phyloP scores from a whole-genome alignment of 2,888 invertebrate species.

The Tolmerus cingulatus region DNA sequence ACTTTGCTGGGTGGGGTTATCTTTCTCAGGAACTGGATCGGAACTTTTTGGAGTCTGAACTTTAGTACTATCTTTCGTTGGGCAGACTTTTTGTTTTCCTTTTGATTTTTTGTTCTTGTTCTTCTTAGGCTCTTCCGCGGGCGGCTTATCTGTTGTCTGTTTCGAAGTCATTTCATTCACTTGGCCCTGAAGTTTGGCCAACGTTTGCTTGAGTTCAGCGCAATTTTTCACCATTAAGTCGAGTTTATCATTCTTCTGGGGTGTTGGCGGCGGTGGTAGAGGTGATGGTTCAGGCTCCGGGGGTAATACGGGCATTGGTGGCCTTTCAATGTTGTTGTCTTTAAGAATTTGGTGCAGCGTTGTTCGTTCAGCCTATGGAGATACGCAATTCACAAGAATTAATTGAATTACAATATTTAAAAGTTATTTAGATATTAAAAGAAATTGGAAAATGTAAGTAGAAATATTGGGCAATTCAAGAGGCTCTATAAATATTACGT shows the following conservation, averaged over 20 bases:
- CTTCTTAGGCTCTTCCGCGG: background rate
- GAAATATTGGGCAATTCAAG: too few species aligned
- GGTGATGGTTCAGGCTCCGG: conserved; percentile 60
- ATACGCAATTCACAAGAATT: background rate
- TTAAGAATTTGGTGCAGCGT: conserved; percentile 65
- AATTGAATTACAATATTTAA: too few species aligned
- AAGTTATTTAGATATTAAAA: too few species aligned
- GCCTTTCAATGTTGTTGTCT: conserved; percentile 69
- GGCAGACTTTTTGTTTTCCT: background rate
- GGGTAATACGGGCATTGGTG: conserved; percentile 64
- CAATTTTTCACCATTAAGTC: conserved; percentile 71
- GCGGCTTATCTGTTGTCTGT: background rate
- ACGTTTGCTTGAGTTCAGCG: conserved; percentile 68
- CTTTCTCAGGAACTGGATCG: background rate
- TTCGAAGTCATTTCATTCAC: conserved; percentile 58
- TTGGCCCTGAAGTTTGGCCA: conserved; percentile 69
- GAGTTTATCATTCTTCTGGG: conserved; percentile 60
- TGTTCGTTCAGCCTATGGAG: conserved; percentile 66
- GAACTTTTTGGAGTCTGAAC: background rate
- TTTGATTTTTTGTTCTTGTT: conserved; percentile 19
- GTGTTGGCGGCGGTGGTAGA: conserved; percentile 52
- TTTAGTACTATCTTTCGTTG: background rate
- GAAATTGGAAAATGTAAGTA: too few species aligned
- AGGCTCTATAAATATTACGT: too few species aligned
- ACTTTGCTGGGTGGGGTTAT: background rate